Evolutionary conservation across 2,888 invertebrate species (phyloP).

Genomic region (Pollenia labialis): DNA sequence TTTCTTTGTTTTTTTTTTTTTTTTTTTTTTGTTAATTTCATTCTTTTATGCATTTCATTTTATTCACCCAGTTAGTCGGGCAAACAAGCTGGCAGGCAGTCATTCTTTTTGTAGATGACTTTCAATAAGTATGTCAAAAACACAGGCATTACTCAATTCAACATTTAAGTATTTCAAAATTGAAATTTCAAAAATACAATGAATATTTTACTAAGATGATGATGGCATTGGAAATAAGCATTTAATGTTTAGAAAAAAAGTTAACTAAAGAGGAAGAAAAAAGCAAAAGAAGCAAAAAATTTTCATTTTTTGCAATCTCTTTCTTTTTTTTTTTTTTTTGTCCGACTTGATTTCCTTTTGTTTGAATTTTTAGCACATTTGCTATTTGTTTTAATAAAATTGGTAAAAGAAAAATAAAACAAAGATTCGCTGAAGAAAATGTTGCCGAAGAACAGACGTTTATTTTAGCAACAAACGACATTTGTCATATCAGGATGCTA

Average conservation of each 20-base stretch:
- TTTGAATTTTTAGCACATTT: conserved; percentile 28
- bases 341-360: neutral
- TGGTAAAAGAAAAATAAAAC: neutral
- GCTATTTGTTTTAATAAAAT: conserved; percentile 47
- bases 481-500: conserved; percentile 54
- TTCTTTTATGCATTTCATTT: conserved; percentile 39
- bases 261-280: conserved; percentile 1
- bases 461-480: conserved; percentile 49
- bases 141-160: conserved; percentile 31
- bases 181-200: conserved; percentile 41
- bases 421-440: conserved; percentile 22
- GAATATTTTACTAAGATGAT: conserved; percentile 52
- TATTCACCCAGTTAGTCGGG: conserved; percentile 32
- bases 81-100: conserved; percentile 20
- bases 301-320: conserved; percentile 26
- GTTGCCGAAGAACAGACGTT: conserved; percentile 40
- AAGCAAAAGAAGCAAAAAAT: conserved; percentile 12
- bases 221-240: conserved; percentile 58
- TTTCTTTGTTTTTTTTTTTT: neutral
- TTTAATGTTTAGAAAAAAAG: conserved; percentile 46
- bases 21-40: neutral
- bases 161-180: conserved; percentile 39
- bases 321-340: neutral
- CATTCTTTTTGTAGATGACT: conserved; percentile 41
- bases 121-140: conserved; percentile 60